phyloP scores from a whole-genome alignment of 2,888 invertebrate genomes.

The Drosophila histrio region DNA sequence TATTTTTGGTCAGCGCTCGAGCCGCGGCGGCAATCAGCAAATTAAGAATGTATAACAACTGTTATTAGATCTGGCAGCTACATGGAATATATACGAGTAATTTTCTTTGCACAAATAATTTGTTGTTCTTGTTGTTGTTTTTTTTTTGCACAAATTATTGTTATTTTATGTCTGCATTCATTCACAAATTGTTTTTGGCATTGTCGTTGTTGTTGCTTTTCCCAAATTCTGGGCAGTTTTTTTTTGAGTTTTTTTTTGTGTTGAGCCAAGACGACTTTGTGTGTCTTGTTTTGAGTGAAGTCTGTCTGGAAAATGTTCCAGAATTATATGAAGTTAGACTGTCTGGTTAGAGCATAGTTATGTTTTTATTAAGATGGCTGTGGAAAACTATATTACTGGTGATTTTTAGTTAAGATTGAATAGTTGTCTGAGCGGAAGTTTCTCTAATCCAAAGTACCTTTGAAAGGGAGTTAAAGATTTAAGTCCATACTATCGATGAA shows the following conservation, averaged over 20 bases:
- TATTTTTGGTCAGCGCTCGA: conserved; percentile 39
- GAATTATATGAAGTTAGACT: background rate
- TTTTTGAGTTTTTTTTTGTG: background rate
- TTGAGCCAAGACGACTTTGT: conserved; percentile 21
- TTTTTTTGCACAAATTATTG: conserved; percentile 67
- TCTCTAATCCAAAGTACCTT: background rate
- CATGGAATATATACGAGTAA: conserved; percentile 60
- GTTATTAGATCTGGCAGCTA: conserved; percentile 65
- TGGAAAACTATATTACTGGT: background rate
- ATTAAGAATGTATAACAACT: conserved; percentile 67
- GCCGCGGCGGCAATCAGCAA: conserved; percentile 47
- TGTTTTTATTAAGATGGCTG: background rate
- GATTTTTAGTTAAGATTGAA: background rate
- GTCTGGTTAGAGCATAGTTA: background rate
- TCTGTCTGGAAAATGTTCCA: background rate
- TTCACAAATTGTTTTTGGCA: conserved; percentile 69
- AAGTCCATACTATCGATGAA: background rate
- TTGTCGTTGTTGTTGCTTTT: conserved; percentile 23
- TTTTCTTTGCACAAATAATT: conserved; percentile 62
- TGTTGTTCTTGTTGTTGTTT: conserved; percentile 37
- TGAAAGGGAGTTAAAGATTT: background rate
- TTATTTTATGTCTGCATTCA: conserved; percentile 79
- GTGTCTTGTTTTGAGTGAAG: background rate
- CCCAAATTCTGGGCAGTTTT: conserved; percentile 2
- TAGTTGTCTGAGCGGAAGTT: too few species aligned